Evolutionary conservation across 2,797 vertebrate species (phyloP), one percentile per base, ranked within the genome.

Genomic region (Gobio occitaniae): DNA sequence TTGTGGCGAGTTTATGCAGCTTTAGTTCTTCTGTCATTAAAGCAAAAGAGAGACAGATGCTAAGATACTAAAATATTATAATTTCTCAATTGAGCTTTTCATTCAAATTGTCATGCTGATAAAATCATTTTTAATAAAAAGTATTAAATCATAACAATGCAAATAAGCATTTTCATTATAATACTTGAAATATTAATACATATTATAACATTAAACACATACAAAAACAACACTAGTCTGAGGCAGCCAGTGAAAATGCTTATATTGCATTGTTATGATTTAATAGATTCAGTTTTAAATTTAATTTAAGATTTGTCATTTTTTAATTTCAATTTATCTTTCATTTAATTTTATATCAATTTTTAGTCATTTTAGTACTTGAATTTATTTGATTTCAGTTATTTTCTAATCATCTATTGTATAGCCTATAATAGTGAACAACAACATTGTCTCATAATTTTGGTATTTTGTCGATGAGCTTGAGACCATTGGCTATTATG

Each of bases 401-500:
- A 1, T 7, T 41, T 41, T 41, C 6, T 41, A 41, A 41, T 8
- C 38, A 41, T 41, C 1, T 41, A 41, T 41, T 41, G 6, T 41
- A 41, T 41, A 38, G 38, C 38, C 38, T 38, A 38, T 38, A 6
- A 38, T 52, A n/a, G 11, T 13, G 5, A 29, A 25, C 25, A 63
- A 63, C 61, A 63, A 29, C 25, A 63, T 29, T 32, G 61, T 65
- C 52, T 83, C 74, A 52, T 48, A 41, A 75, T 32, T 78, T 44
- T 41, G 25, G 17, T 61, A 71, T 70, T 56, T 87, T 59, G 44
- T 15, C 17, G 11, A 52, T 25, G 59, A 75, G 68, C n/a, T 38
- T 12, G 29, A 77, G 56, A 78, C 21, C 69, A 56, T 83, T 85
- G 69, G 21, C 52, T 17, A 59, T 78, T 10, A 61, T 17, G 75